A percentile compares a stretch with the other conserved stretches of the same genome.
Evolutionary conservation across 1,140 invertebrate genomes (phyloP).

Genomic region (Cydia amplana): DNA sequence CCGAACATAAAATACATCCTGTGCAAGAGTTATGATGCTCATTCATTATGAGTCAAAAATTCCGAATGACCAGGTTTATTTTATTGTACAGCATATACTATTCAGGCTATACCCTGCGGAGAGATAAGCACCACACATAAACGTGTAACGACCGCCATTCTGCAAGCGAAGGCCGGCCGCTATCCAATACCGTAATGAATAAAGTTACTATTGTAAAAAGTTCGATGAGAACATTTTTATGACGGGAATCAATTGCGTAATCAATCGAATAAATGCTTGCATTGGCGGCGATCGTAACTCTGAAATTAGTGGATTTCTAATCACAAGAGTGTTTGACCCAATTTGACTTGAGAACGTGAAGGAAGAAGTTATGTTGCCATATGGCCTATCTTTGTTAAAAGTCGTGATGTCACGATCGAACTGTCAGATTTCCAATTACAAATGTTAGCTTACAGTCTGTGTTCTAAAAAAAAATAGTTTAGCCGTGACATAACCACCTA

Average conservation of each 20-base stretch:
- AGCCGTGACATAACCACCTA: no score
- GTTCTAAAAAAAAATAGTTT: no score
- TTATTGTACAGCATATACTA: constrained; percentile 9
- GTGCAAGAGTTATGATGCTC: neutral
- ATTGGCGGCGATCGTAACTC: neutral
- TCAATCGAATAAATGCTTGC: constrained; percentile 1
- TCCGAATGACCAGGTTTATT: constrained; percentile 20
- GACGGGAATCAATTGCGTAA: constrained; percentile 14
- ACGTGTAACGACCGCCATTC: constrained; percentile 26
- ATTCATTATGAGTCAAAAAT: constrained; percentile 26
- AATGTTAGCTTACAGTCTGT: no score
- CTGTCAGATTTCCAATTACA: no score
- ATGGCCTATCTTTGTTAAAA: no score
- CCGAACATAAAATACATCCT: constrained; percentile 10
- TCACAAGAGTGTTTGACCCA: neutral
- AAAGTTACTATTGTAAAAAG: constrained; percentile 32
- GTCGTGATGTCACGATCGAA: no score
- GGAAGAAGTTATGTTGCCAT: no score
- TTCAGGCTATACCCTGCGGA: neutral
- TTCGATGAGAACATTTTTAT: constrained; percentile 15
- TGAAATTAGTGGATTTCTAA: neutral
- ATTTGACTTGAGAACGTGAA: no score
- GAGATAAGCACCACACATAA: constrained; percentile 32
- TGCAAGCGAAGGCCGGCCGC: constrained; percentile 4
- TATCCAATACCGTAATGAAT: constrained; percentile 30